phyloP scores from a whole-genome alignment of 2,797 vertebrate species.

The Acipenser transmontanus region DNA sequence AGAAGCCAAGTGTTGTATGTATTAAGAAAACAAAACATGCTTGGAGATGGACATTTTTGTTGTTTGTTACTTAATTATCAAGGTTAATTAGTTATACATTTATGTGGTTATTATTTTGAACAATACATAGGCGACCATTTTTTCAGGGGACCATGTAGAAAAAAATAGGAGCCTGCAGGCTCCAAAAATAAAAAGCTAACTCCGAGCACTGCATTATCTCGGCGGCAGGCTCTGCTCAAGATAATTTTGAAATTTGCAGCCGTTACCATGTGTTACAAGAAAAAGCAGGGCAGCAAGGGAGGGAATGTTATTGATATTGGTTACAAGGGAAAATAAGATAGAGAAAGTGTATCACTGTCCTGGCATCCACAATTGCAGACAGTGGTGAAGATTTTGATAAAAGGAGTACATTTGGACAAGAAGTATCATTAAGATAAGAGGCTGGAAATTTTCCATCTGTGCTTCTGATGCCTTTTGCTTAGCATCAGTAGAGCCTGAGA shows the following conservation, averaged over 20 bases:
- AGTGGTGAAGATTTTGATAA: conserved; percentile 74
- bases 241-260: conserved; percentile 47
- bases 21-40: no score
- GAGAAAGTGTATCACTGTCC: conserved; percentile 51
- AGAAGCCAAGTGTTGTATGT: no score
- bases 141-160: no score
- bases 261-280: conserved; percentile 46
- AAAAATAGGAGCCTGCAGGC: no score
- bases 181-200: no score
- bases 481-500: conserved; percentile 32
- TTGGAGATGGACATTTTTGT: no score
- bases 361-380: conserved; percentile 62
- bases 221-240: conserved; percentile 36
- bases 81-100: no score
- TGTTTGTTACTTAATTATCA: no score
- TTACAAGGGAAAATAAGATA: conserved; percentile 69
- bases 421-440: conserved; percentile 73
- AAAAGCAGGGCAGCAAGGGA: conserved; percentile 50
- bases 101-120: no score
- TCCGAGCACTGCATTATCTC: conserved; percentile 32
- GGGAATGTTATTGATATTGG: conserved; percentile 57
- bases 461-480: conserved; percentile 57
- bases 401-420: conserved; percentile 76
- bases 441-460: conserved; percentile 72
- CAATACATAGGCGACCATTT: no score